A percentile compares a stretch with the other conserved stretches of the same genome.
These are phyloP conservation scores for Pteronotus mesoamericanus DNA, from an alignment of 2,797 vertebrate species.

Conservation along the genomic window DNA sequence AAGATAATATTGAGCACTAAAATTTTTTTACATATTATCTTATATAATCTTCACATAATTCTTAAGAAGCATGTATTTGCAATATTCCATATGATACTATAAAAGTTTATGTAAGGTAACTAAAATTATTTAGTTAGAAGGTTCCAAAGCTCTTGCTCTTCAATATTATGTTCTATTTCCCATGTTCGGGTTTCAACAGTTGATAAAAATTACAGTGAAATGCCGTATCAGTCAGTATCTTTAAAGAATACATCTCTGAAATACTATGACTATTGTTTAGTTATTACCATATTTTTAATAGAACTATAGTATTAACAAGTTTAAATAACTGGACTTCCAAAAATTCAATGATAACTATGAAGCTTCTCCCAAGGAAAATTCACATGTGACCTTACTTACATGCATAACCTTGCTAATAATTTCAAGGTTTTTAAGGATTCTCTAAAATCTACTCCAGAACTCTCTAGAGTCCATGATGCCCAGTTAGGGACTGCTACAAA, in stretches of 20 bases:
- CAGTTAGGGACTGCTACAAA: not conserved
- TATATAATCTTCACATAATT: not conserved
- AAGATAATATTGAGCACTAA: not conserved
- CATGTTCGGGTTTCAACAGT: not conserved
- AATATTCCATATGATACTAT: not conserved
- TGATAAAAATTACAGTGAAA: not conserved
- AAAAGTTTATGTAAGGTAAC: not conserved
- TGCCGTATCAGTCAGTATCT: not conserved
- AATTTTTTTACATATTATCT: not conserved
- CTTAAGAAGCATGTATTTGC: not conserved
- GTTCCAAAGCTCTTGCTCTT: not conserved
- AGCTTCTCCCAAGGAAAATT: not conserved
- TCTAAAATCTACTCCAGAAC: not conserved
- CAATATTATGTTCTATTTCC: not conserved
- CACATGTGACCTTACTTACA: not conserved
- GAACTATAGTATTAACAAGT: not conserved
- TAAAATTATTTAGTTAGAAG: not conserved
- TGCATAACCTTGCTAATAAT: not conserved
- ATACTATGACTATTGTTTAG: not conserved
- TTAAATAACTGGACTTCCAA: not conserved
- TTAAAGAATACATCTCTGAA: not conserved
- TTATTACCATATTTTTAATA: not conserved
- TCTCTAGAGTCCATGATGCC: not conserved
- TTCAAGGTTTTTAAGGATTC: not conserved
- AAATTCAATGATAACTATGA: not conserved